Evolutionary conservation across 2,797 vertebrate species (phyloP).

Genomic region (Macrochelys suwanniensis): DNA sequence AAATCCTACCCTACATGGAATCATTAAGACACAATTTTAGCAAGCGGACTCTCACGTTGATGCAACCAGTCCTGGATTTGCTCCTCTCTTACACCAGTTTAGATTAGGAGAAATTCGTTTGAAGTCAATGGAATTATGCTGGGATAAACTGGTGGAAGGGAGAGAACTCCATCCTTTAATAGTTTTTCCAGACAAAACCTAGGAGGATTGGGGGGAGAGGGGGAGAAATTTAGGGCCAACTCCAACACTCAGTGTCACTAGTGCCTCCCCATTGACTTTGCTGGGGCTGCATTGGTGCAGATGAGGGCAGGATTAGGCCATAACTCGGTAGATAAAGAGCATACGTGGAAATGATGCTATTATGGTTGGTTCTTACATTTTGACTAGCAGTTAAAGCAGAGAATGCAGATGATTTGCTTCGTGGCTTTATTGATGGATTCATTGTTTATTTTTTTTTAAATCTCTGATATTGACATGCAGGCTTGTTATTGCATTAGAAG

Average conservation of each 20-base stretch:
- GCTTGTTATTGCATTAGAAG: not conserved
- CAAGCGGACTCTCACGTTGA: not conserved
- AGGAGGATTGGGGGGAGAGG: not conserved
- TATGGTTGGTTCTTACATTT: not conserved
- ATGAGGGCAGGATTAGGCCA: not conserved
- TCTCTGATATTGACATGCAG: not conserved
- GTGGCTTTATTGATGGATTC: slow-evolving; percentile 14
- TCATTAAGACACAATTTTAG: not conserved
- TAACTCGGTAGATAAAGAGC: not conserved
- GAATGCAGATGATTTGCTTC: not conserved
- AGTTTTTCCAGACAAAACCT: not conserved
- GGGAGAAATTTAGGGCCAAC: not conserved
- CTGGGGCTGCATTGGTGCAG: not conserved
- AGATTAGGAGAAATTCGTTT: not conserved
- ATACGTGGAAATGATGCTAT: not conserved
- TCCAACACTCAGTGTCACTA: not conserved
- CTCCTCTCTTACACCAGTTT: not conserved
- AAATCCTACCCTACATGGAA: not conserved
- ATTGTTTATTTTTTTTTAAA: slow-evolving; percentile 8
- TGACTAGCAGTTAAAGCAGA: slow-evolving; percentile 17
- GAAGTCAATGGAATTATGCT: not conserved
- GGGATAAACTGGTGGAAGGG: not conserved
- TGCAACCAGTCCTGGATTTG: not conserved
- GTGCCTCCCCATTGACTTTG: not conserved
- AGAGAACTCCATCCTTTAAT: not conserved